These are phyloP conservation scores for Hemicordylus capensis DNA, from an alignment of 2,113 vertebrate species.

Conservation along the genomic window DNA sequence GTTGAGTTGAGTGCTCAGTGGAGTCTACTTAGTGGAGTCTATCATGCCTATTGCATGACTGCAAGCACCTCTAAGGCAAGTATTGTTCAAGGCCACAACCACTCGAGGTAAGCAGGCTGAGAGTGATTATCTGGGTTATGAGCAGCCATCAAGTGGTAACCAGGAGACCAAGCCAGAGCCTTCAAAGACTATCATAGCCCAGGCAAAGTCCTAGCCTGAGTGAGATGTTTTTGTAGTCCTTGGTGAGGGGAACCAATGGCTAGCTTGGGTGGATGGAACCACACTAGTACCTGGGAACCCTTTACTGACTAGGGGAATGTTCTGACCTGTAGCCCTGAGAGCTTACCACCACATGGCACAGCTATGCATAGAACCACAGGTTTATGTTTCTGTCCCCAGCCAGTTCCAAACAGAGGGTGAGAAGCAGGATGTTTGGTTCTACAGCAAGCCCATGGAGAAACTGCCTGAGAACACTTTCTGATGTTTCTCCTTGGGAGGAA, in stretches of 20 bases:
- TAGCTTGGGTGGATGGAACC: not conserved
- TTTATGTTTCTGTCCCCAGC: not conserved
- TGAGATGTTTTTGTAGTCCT: not conserved
- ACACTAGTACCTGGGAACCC: not conserved
- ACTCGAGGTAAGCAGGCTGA: not conserved
- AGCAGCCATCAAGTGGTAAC: not conserved
- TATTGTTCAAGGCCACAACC: not conserved
- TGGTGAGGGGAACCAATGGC: not conserved
- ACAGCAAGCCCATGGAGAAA: not conserved
- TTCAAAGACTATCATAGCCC: not conserved
- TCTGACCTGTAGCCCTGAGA: not conserved
- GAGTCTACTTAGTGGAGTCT: not conserved
- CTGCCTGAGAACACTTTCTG: no score
- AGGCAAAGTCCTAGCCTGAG: not conserved
- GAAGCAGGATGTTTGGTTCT: not conserved
- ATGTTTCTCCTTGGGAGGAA: no score
- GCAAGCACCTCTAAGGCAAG: not conserved
- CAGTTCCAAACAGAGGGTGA: not conserved
- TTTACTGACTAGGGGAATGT: not conserved
- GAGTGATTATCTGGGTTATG: not conserved
- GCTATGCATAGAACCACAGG: not conserved
- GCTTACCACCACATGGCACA: not conserved
- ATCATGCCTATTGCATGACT: not conserved
- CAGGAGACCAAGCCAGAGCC: not conserved
- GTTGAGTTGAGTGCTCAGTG: not conserved